phyloP scores from a whole-genome alignment of 2,888 invertebrate genomes.

The Ernsta delagoae region DNA sequence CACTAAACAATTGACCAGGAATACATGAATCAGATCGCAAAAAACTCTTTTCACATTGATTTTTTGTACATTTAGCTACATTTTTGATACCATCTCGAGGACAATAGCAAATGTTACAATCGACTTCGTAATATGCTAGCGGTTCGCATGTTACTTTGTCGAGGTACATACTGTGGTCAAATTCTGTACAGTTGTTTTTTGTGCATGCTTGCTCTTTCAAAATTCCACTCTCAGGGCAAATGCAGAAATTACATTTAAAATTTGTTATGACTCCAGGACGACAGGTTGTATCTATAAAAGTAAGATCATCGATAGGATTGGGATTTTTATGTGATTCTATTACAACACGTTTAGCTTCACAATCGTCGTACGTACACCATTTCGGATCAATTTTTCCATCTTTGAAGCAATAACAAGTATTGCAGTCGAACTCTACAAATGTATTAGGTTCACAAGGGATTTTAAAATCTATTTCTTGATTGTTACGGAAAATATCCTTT shows the following conservation, averaged over 20 bases:
- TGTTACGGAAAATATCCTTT: slow-evolving; percentile 38
- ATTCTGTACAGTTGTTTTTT: slow-evolving; percentile 58
- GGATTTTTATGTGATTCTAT: slow-evolving; percentile 51
- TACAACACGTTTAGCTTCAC: slow-evolving; percentile 59
- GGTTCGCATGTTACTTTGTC: slow-evolving; percentile 67
- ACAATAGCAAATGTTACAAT: slow-evolving; percentile 75
- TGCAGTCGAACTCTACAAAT: slow-evolving; percentile 72
- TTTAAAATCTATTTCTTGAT: slow-evolving; percentile 50
- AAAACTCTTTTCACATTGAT: slow-evolving; percentile 66
- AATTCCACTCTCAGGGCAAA: slow-evolving; percentile 66
- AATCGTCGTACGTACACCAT: slow-evolving; percentile 77
- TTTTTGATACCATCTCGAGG: slow-evolving; percentile 70
- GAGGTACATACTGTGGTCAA: slow-evolving; percentile 38
- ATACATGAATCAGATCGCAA: slow-evolving; percentile 61
- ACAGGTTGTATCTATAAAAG: slow-evolving; percentile 50
- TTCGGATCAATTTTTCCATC: slow-evolving; percentile 68
- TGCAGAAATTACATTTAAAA: slow-evolving; percentile 74
- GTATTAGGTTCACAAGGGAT: slow-evolving; percentile 66
- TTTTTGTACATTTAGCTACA: slow-evolving; percentile 73
- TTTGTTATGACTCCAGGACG: slow-evolving; percentile 64
- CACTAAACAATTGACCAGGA: slow-evolving; percentile 68
- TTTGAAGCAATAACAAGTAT: slow-evolving; percentile 72
- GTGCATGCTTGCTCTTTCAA: slow-evolving; percentile 63
- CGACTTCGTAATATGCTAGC: slow-evolving; percentile 67
- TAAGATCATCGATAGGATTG: slow-evolving; percentile 35